Conservation (phyloP, 2,888 invertebrate genomes). For the Drosophila meridionalis region DNA sequence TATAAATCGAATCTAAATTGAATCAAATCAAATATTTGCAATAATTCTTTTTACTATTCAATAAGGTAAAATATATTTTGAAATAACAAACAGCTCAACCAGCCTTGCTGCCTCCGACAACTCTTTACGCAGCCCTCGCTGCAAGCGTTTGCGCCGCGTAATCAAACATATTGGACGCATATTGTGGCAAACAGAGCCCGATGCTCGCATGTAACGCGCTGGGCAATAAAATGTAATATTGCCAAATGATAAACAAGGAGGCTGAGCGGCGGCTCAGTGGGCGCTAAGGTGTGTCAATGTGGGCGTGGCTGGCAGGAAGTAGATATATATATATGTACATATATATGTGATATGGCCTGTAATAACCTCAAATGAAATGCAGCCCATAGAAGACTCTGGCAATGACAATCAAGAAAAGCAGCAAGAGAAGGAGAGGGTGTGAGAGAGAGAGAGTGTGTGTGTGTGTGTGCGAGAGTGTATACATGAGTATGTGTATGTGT, state of each 20-base stretch:
- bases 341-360: conserved; percentile 15
- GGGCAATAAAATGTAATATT: conserved; percentile 75
- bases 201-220: conserved; percentile 51
- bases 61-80: too few species aligned
- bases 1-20: too few species aligned
- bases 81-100: too few species aligned
- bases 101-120: neutral
- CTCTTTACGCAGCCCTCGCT: conserved; percentile 37
- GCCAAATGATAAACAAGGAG: conserved; percentile 65
- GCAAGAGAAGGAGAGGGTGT: conserved; percentile 1
- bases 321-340: neutral
- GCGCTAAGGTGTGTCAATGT: neutral
- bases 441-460: conserved; percentile 7
- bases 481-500: conserved; percentile 3
- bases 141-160: conserved; percentile 39
- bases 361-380: conserved; percentile 71
- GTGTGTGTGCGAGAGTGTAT: conserved; percentile 6
- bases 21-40: too few species aligned
- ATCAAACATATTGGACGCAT: conserved; percentile 70
- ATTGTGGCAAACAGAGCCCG: conserved; percentile 43
- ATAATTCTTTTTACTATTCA: too few species aligned
- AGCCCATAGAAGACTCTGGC: conserved; percentile 38
- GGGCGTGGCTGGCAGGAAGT: neutral
- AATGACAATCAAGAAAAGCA: conserved; percentile 71
- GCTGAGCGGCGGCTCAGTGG: neutral